These are phyloP conservation scores for Hylaea fasciaria DNA, from an alignment of 2,888 invertebrate species.

Conservation along the genomic window DNA sequence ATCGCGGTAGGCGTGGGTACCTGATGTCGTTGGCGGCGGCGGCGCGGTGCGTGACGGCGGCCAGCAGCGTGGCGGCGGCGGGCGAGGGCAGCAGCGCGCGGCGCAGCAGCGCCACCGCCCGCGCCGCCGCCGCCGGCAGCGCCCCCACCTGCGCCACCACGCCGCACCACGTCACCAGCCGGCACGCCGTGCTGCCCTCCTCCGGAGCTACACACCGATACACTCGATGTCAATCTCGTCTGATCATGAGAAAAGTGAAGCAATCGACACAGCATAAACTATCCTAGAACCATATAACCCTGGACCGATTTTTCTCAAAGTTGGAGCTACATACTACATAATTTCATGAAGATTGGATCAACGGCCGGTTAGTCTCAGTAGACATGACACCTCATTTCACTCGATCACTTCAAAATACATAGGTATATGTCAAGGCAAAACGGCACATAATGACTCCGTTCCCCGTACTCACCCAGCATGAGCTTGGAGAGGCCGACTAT, in stretches of 20 bases:
- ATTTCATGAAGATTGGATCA: too few species aligned
- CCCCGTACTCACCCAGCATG: conserved; percentile 86
- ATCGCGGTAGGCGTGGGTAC: not conserved
- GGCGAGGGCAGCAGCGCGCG: conserved; percentile 79
- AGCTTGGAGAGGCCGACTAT: conserved; percentile 92
- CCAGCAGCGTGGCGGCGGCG: conserved; percentile 89
- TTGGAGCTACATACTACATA: too few species aligned
- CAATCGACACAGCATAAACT: too few species aligned
- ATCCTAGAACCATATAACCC: too few species aligned
- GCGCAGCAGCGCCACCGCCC: conserved; percentile 86
- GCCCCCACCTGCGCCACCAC: conserved; percentile 55
- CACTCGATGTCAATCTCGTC: not conserved
- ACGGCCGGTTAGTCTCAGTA: too few species aligned
- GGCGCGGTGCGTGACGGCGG: conserved; percentile 88
- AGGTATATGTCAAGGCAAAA: too few species aligned
- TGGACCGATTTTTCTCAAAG: too few species aligned
- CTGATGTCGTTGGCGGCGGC: conserved; percentile 42
- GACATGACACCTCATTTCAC: too few species aligned
- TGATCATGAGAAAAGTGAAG: too few species aligned
- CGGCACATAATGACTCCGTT: too few species aligned
- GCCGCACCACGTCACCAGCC: conserved; percentile 67
- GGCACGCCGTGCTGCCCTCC: conserved; percentile 57
- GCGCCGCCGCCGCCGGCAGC: conserved; percentile 50
- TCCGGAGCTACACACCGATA: conserved; percentile 52
- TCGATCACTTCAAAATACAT: too few species aligned